Conservation (phyloP, 1,140 invertebrate genomes). For the Papilio helenus region DNA sequence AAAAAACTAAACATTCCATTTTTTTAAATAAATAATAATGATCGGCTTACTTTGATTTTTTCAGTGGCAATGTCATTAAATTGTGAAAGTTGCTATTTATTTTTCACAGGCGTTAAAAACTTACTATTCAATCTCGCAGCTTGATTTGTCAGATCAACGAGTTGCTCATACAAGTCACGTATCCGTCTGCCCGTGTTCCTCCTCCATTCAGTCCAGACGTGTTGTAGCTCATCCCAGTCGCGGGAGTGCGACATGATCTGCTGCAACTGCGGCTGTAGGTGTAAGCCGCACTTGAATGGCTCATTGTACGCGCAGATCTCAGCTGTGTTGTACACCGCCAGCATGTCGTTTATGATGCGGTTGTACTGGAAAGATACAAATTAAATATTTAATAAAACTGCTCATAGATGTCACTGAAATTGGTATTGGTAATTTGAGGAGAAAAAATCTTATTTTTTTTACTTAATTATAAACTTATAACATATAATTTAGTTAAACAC, state of each 20-base stretch:
- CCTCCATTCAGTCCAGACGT: slow-evolving; percentile 95
- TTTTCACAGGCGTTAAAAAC: slow-evolving; percentile 53
- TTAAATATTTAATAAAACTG: neutral
- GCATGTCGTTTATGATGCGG: slow-evolving; percentile 93
- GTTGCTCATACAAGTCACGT: slow-evolving; percentile 91
- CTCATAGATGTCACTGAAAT: neutral
- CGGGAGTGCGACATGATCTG: slow-evolving; percentile 88
- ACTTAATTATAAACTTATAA: too few relatives aligned
- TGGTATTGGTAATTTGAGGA: too few relatives aligned
- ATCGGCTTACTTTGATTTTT: neutral
- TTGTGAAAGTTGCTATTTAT: slow-evolving; percentile 7
- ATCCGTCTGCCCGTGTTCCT: slow-evolving; percentile 90
- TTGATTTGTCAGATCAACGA: slow-evolving; percentile 93
- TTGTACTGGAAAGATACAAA: slow-evolving; percentile 88
- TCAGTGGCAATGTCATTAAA: neutral
- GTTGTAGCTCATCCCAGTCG: slow-evolving; percentile 93
- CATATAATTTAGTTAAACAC: too few relatives aligned
- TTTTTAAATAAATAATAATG: neutral
- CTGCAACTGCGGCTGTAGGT: slow-evolving; percentile 90
- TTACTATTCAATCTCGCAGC: slow-evolving; percentile 94
- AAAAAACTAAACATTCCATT: slow-evolving; percentile 29
- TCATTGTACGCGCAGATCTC: slow-evolving; percentile 93
- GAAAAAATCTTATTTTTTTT: too few relatives aligned
- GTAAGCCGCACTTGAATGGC: slow-evolving; percentile 90
- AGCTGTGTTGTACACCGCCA: slow-evolving; percentile 93